phyloP scores from a whole-genome alignment of 2,888 invertebrate species.

The Folsomia manolachei region DNA sequence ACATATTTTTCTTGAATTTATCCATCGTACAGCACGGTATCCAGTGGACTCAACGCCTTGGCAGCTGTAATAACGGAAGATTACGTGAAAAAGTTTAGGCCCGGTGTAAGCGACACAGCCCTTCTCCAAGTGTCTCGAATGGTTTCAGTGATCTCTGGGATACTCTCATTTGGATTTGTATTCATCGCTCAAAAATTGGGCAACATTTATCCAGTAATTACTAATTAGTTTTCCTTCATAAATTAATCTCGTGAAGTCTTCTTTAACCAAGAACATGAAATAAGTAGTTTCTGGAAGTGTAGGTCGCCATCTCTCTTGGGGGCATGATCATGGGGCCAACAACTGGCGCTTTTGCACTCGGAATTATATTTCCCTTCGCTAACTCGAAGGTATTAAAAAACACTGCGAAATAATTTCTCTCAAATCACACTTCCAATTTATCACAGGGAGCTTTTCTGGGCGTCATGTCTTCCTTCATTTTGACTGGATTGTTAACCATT shows the following conservation, averaged over 20 bases:
- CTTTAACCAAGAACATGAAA: too few species aligned
- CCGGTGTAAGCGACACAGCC: neutral
- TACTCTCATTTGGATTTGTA: neutral
- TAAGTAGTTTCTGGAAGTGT: neutral
- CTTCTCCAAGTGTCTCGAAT: neutral
- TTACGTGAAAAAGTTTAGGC: neutral
- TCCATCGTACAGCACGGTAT: neutral
- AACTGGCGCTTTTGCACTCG: neutral
- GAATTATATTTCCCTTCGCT: neutral
- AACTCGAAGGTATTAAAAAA: neutral
- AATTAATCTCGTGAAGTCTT: too few species aligned
- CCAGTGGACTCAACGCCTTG: neutral
- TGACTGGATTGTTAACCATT: constrained; percentile 16
- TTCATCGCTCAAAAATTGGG: neutral
- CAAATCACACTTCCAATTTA: neutral
- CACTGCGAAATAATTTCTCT: too few species aligned
- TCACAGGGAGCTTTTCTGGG: constrained; percentile 25
- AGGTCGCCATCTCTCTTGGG: neutral
- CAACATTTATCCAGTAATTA: neutral
- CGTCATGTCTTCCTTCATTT: constrained; percentile 12
- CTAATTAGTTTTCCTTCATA: too few species aligned
- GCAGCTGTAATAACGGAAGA: neutral
- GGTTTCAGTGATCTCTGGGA: neutral
- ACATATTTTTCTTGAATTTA: too few species aligned
- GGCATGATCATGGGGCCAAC: constrained; percentile 2